Evolutionary conservation across 64 coral and sea anemone genomes (phyloP), one percentile per base, ranked within the genome.

Genomic region (Stichodactyla helianthus): DNA sequence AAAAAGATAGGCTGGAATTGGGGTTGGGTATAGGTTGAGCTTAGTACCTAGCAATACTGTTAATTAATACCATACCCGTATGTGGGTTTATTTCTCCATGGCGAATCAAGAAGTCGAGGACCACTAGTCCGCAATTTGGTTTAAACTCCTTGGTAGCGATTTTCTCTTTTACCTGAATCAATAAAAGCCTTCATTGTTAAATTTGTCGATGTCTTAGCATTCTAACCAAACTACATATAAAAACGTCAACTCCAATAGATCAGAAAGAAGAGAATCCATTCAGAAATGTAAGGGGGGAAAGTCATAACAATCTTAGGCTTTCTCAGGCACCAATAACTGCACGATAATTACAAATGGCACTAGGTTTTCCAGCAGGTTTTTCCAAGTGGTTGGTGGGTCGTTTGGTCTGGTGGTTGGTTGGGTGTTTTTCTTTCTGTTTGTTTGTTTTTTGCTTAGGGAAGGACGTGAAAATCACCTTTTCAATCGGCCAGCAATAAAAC

Each of bases 91-190:
- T 74, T 35, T 85, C 57, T 27, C 95, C 93, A 79, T 98, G 92
- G 23, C 95, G 90, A 60, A 98, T 92, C 84, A 98, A 82, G 87
- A 98, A 98, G 85, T 98, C 95, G 82, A 98, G 84, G 18, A 98
- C 79, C 65, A 98, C 88, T 64, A 94, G 65, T 6, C 93, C 95
- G 71, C 93, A 92, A 82, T 98, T 94, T 0, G 93, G 90, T 65
- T 98, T 98, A 51, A 94, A 98, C 55, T 98, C 93, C 5, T 94
- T 92, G 20, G 89, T 89, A 4, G 81, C 93, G 18, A 98, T 88
- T 74, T 82, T 94, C 55, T 94, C 93, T 71, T 94, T 98, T 14
- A 98, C 95, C 95, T 98, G 65, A 44, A 63, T 53, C 4, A 79
- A 51, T 14, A 52, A 71, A 52, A 83, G 79, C 35, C 2, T 59